Base-by-base conservation (phyloP, 2,888 invertebrate species). In the Drosophila bunnanda region DNA sequence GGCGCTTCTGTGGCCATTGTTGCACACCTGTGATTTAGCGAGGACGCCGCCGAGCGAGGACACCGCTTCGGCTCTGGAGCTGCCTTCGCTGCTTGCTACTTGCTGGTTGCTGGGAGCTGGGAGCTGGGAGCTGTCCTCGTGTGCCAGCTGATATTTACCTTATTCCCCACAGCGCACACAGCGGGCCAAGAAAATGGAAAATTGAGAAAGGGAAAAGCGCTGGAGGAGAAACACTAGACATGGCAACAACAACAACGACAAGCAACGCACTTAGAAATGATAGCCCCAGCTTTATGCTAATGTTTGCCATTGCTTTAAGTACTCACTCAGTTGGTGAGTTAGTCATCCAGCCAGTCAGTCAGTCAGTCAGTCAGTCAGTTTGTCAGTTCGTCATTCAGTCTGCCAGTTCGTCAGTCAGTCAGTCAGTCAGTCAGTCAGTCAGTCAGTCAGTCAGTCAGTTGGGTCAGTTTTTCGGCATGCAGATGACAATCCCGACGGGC, bases 251-350 rank as follows among this genome's bases (percentile, higher is more conserved):
- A 43, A 20, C 44, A 44, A 46, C 46, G 17, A 30, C 46, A 62
- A 52, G 59, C 71, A 83, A 84, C 87, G 76, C 78, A 80, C 82
- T 82, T 82, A 46, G 88, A 56, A 78, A 82, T 88, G 83, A 82
- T 88, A 82, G 82, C 88, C 88, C 80, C 83, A 80, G 88, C 86
- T 74, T 82, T 82, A 88, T 83, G 84, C 81, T 88, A 86, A 83
- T 88, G 87, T 71, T 77, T 78, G 74, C 78, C 69, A 60, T 64
- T 78, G 67, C 73, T 64, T 76, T 67, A 77, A 79, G 70, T 66
- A 77, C 53, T 54, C 61, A 66, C 54, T 61, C 65, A 71, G 76
- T 70, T 71, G 36, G 61, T 46, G 60, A 48, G 62, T 46, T 43
- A 60, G 60, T 50, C 70, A 64, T 30, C 38, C 53, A 67, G 53